Evolutionary conservation across 1,140 invertebrate genomes (phyloP), one percentile per base, ranked within the genome.

Genomic region (Elysia chlorotica): DNA sequence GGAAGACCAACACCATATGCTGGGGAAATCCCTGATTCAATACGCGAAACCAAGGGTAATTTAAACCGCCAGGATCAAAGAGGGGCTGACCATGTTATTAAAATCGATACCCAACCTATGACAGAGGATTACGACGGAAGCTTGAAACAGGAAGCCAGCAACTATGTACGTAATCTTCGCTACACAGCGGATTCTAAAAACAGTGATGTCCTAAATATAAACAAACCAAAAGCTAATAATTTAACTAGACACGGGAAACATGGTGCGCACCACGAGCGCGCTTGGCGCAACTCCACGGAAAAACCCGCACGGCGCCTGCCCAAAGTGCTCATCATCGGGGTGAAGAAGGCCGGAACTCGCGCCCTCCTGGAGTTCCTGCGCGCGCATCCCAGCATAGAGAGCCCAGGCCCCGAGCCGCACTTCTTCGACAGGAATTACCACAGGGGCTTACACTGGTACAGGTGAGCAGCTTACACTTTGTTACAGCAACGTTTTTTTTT

Each of bases 371-470:
- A 89, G 70, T 88, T 88, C 68, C 77, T 89, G 17, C 77, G 86
- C 19, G 78, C 88, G 36, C 88, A 89, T 76, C 87, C 88, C 14
- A 72, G 87, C 66, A 81, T 89, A 14, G 69, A 70, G 38, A 83
- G 84, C 2, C 84, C 87, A 1, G 83, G 84, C n/a, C 83, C 81
- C 0, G 86, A 86, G 54, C 78, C 88, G 10, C 89, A 89, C 66
- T 89, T 88, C 80, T 89, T 89, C 76, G 88, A 89, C 66, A 82
- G 83, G 74, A 75, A 89, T 74, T 90, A 88, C 74, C 48, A 81
- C 5, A 76, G 83, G n/a, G 89, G 89, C 36, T 80, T 89, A n/a
- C 86, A 89, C 5, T 90, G 88, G 88, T 90, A 90, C 82, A 85
- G 88, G 83, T 85, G 78, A 75, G 79, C 57, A 25, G 67, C 38